Percentiles rank a stretch among this genome's conserved stretches.
Conservation (phyloP, 2,797 vertebrate genomes). For the Chiroxiphia lanceolata region DNA sequence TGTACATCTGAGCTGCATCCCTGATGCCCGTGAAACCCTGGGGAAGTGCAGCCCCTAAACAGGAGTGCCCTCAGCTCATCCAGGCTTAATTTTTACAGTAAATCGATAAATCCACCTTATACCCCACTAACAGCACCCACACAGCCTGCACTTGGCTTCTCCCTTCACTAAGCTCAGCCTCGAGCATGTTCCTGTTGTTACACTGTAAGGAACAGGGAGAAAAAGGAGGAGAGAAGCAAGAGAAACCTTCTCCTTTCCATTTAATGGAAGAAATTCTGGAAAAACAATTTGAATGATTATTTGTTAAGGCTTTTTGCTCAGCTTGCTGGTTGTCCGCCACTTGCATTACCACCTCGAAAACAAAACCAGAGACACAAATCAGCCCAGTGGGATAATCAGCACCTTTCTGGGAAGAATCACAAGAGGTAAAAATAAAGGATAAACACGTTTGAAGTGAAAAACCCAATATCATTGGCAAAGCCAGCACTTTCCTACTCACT, state of each 20-base stretch:
- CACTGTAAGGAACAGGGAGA: not conserved
- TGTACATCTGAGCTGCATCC: not conserved
- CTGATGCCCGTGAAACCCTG: not conserved
- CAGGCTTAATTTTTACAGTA: not conserved
- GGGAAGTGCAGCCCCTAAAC: rapidly evolving
- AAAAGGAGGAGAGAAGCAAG: not conserved
- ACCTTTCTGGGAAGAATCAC: not conserved
- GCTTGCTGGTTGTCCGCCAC: not conserved
- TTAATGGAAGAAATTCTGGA: not conserved
- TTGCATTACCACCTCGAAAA: not conserved
- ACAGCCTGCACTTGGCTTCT: not conserved
- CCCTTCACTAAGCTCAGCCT: not conserved
- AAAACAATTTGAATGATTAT: not conserved
- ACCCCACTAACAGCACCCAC: not conserved
- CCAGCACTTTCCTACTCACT: constrained; percentile 81
- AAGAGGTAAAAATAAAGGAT: not conserved
- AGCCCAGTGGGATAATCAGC: rapidly evolving
- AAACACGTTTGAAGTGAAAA: not conserved
- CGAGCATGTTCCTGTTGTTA: rapidly evolving
- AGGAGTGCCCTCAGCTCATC: not conserved
- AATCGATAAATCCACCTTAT: not conserved
- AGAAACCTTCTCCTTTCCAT: not conserved
- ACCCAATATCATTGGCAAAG: not conserved
- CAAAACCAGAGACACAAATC: not conserved
- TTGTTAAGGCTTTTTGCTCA: not conserved